Evolutionary conservation across 2,797 vertebrate species (phyloP), one percentile per base, ranked within the genome.

Genomic region (Sebastes variabilis): DNA sequence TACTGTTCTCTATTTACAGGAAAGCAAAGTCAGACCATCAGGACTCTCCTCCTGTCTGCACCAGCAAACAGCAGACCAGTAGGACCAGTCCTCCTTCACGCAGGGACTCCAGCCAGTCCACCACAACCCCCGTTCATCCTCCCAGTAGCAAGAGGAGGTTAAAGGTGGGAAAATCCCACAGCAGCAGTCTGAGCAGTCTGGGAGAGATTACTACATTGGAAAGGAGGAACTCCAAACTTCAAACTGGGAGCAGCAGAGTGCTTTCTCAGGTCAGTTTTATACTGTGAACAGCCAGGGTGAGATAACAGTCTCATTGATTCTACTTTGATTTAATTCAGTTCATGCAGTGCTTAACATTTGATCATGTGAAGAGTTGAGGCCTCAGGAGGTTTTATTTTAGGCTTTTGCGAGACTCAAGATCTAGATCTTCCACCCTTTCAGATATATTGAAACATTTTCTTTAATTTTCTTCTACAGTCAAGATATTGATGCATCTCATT

Each of bases 151-250:
- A 5, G 1, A 70, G 2, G 27, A 81, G 2, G 6, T 32, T 0
- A 38, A 14, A 77, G 52, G 70, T n/a, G 65, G 65, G 0, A 0
- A 81, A 8, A 34, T 82, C 16, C 91, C 80, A 30, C 64, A 88
- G 72, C 83, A 94, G 95, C 94, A 96, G 96, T 6, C 75, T 91
- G 83, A 93, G 88, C 84, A 96, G 94, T 79, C 70, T 94, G 2
- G 86, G 55, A 2, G 96, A 93, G 16, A 87, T 88, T 0, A 2
- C 82, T 14, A 42, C 72, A 3, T 9, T 84, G 0, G 94, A 92
- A 74, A 89, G 1, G 60, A 84, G 27, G n/a, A 75, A 77, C 8
- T 69, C 2, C 64, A 96, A 95, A 85, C 66, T 76, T 36, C 88
- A 79, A 8, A 12, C 0, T 10, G 87, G 34, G 30, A 67, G 59